phyloP scores from a whole-genome alignment of 2,888 invertebrate species.

The Euplagia quadripunctaria region DNA sequence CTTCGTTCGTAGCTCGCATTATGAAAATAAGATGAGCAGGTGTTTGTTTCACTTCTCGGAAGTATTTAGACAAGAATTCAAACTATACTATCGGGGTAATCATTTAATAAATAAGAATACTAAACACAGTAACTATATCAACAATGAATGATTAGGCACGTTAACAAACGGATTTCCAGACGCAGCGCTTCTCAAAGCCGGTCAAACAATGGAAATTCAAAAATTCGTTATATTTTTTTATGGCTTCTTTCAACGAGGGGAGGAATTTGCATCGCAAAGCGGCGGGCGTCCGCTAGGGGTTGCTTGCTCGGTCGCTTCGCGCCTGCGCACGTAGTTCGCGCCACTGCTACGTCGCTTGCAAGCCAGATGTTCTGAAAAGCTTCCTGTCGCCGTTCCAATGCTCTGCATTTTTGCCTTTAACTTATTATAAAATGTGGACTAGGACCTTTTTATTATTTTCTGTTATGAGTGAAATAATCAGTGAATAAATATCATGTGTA shows the following conservation, averaged over 20 bases:
- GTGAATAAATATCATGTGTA: slow-evolving; percentile 80
- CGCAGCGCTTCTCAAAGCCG: slow-evolving; percentile 72
- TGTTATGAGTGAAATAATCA: slow-evolving; percentile 75
- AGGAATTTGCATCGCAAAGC: slow-evolving; percentile 75
- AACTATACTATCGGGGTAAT: neutral
- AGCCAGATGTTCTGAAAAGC: slow-evolving; percentile 88
- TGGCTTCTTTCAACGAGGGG: slow-evolving; percentile 81
- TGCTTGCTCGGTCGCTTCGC: slow-evolving; percentile 80
- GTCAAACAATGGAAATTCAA: slow-evolving; percentile 80
- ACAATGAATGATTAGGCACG: slow-evolving; percentile 34
- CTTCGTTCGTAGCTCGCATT: neutral
- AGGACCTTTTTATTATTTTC: slow-evolving; percentile 74
- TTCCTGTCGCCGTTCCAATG: slow-evolving; percentile 83
- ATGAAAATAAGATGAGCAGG: neutral
- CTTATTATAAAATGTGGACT: slow-evolving; percentile 80
- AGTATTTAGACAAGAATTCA: neutral
- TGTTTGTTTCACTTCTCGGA: neutral
- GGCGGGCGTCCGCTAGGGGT: slow-evolving; percentile 84
- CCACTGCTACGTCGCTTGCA: slow-evolving; percentile 86
- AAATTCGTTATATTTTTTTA: slow-evolving; percentile 86
- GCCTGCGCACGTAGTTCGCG: slow-evolving; percentile 87
- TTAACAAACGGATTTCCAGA: slow-evolving; percentile 37
- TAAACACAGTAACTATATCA: slow-evolving; percentile 1
- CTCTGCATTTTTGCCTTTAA: slow-evolving; percentile 77
- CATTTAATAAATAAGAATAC: neutral